phyloP scores from a whole-genome alignment of 2,888 invertebrate genomes.

The Hyposoter dolosus region DNA sequence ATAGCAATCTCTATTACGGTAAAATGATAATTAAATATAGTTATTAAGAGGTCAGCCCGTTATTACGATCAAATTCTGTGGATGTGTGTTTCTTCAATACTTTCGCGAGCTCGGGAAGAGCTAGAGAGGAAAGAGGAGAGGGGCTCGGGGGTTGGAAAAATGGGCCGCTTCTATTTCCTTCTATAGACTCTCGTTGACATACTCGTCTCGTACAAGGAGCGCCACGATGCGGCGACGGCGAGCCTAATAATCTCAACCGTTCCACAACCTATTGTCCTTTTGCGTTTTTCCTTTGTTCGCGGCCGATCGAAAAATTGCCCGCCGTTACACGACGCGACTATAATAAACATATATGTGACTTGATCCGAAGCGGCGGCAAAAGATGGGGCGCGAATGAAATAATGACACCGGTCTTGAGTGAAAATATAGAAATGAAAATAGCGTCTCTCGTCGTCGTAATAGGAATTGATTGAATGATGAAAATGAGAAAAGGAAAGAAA shows the following conservation, averaged over 20 bases:
- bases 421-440: conserved; percentile 34
- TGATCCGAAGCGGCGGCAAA: too few species aligned
- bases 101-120: conserved; percentile 14
- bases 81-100: conserved; percentile 36
- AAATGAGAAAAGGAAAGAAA: conserved; percentile 32
- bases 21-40: conserved; percentile 45
- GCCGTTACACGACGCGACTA: too few species aligned
- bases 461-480: conserved; percentile 77
- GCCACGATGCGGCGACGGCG: not conserved
- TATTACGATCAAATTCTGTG: conserved; percentile 51
- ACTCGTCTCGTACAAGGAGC: not conserved
- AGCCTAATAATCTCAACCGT: too few species aligned
- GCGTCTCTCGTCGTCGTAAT: conserved; percentile 74
- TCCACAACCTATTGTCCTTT: too few species aligned
- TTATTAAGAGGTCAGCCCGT: conserved; percentile 31
- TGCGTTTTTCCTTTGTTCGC: too few species aligned
- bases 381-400: too few species aligned
- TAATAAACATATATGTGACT: too few species aligned
- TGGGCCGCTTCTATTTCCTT: not conserved
- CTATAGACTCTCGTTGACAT: not conserved
- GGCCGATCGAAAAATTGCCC: too few species aligned
- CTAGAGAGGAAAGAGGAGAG: too few species aligned
- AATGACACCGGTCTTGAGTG: too few species aligned
- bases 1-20: conserved; percentile 49
- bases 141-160: too few species aligned